Evolutionary conservation across 2,113 vertebrate species (phyloP).

Genomic region (Perognathus longimembris): DNA sequence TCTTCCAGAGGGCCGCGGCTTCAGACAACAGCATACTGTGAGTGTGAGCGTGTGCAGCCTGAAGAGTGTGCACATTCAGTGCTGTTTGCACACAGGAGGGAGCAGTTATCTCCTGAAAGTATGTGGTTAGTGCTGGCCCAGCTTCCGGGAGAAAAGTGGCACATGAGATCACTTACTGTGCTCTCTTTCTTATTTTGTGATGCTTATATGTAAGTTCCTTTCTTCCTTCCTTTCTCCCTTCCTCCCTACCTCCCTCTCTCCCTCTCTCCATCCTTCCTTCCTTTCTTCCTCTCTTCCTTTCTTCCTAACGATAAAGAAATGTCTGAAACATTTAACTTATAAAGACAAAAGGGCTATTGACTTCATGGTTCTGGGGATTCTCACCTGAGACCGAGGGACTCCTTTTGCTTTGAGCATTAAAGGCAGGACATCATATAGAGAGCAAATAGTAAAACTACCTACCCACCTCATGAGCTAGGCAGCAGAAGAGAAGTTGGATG

Average conservation of each 20-base stretch:
- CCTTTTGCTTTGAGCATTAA: not conserved
- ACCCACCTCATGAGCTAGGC: not conserved
- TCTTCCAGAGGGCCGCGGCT: slow-evolving; percentile 72
- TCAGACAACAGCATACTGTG: slow-evolving; percentile 51
- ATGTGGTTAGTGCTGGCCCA: slow-evolving; percentile 72
- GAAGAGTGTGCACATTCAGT: not conserved
- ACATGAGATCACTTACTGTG: not conserved
- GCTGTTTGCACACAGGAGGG: slow-evolving; percentile 69
- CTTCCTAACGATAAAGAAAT: too few species aligned
- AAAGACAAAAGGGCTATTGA: too few species aligned
- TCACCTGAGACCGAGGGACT: too few species aligned
- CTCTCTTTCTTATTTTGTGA: not conserved
- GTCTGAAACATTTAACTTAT: too few species aligned
- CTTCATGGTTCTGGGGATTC: too few species aligned
- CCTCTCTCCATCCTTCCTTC: too few species aligned
- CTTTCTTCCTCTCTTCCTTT: not conserved
- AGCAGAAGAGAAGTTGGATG: not conserved
- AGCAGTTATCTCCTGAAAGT: slow-evolving; percentile 73
- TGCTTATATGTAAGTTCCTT: too few species aligned
- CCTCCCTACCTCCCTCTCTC: not conserved
- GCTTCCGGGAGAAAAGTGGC: slow-evolving; percentile 70
- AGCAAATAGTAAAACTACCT: not conserved
- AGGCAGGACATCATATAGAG: not conserved
- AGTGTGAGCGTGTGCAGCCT: slow-evolving; percentile 51
- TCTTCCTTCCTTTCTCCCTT: too few species aligned